Conservation (phyloP, 2,888 invertebrate genomes). For the Oscheius myriophilus region DNA sequence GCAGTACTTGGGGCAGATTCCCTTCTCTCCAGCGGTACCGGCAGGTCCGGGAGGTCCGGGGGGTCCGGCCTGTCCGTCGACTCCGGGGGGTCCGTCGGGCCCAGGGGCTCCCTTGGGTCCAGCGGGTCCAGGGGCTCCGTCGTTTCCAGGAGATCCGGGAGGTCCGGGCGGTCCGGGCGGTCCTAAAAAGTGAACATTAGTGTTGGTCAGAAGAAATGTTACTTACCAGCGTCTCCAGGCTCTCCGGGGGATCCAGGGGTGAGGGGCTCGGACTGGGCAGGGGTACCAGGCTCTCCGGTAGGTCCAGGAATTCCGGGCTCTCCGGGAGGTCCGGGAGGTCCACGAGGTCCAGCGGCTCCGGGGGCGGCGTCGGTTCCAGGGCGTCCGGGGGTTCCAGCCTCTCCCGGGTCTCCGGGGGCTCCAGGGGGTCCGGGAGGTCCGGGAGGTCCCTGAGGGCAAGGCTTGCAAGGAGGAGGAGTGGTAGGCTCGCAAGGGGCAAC, state of each 20-base stretch:
- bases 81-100: slow-evolving; percentile 60
- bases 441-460: slow-evolving; percentile 66
- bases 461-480: slow-evolving; percentile 68
- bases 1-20: slow-evolving; percentile 62
- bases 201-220: background rate
- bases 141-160: slow-evolving; percentile 43
- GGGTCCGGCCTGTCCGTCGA: slow-evolving; percentile 59
- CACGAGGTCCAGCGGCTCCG: slow-evolving; percentile 55
- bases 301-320: slow-evolving; percentile 61
- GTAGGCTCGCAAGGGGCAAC: slow-evolving; percentile 68
- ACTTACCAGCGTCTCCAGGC: slow-evolving; percentile 49
- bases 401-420: slow-evolving; percentile 57
- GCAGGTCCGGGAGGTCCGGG: slow-evolving; percentile 56
- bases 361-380: slow-evolving; percentile 61
- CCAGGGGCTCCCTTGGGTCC: slow-evolving; percentile 39
- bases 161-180: slow-evolving; percentile 55
- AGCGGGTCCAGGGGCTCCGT: slow-evolving; percentile 41
- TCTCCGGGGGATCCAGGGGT: slow-evolving; percentile 60
- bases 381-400: slow-evolving; percentile 60
- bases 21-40: slow-evolving; percentile 62
- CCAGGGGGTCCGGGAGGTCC: slow-evolving; percentile 58
- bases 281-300: slow-evolving; percentile 60
- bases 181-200: slow-evolving; percentile 35
- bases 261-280: slow-evolving; percentile 49
- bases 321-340: slow-evolving; percentile 47